Percentiles rank a stretch among this genome's conserved stretches.
Evolutionary conservation across 2,888 invertebrate species (phyloP).

Genomic region (Cantharis rustica): DNA sequence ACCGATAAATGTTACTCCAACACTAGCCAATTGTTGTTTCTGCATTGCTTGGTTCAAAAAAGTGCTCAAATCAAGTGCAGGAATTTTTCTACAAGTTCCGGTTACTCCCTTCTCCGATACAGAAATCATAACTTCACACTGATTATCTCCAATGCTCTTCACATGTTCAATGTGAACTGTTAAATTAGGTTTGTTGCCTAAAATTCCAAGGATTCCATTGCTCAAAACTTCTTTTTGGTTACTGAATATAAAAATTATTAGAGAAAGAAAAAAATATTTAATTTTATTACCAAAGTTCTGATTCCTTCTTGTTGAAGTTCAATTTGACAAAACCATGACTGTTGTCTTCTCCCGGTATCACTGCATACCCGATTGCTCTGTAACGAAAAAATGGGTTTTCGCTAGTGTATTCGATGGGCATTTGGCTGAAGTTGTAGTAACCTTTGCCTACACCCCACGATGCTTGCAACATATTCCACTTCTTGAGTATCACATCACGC

Average conservation of each 20-base stretch:
- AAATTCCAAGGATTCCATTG: slow-evolving; percentile 67
- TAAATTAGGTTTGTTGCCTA: slow-evolving; percentile 86
- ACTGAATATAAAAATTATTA: slow-evolving; percentile 49
- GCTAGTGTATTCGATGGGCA: slow-evolving; percentile 81
- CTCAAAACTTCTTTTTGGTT: slow-evolving; percentile 73
- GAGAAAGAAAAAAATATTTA: not conserved
- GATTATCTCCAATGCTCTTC: slow-evolving; percentile 77
- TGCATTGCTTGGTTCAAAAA: slow-evolving; percentile 74
- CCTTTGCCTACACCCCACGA: slow-evolving; percentile 86
- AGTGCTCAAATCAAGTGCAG: slow-evolving; percentile 72
- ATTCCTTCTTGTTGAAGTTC: slow-evolving; percentile 79
- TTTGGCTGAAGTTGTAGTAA: slow-evolving; percentile 77
- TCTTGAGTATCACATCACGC: slow-evolving; percentile 88
- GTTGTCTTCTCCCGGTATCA: slow-evolving; percentile 83
- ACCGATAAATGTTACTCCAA: slow-evolving; percentile 73
- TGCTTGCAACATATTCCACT: slow-evolving; percentile 94
- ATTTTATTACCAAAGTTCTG: slow-evolving; percentile 70
- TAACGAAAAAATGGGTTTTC: slow-evolving; percentile 92
- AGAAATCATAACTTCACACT: slow-evolving; percentile 74
- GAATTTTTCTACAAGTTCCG: slow-evolving; percentile 69
- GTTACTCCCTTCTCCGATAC: slow-evolving; percentile 73
- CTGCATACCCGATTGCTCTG: slow-evolving; percentile 93
- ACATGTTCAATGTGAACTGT: slow-evolving; percentile 77
- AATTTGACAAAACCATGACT: slow-evolving; percentile 90
- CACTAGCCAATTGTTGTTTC: slow-evolving; percentile 72